Evolutionary conservation across 92 coral and sea anemone species (phyloP), one percentile per base, ranked within the genome.

Genomic region (Meandrina meandrites): DNA sequence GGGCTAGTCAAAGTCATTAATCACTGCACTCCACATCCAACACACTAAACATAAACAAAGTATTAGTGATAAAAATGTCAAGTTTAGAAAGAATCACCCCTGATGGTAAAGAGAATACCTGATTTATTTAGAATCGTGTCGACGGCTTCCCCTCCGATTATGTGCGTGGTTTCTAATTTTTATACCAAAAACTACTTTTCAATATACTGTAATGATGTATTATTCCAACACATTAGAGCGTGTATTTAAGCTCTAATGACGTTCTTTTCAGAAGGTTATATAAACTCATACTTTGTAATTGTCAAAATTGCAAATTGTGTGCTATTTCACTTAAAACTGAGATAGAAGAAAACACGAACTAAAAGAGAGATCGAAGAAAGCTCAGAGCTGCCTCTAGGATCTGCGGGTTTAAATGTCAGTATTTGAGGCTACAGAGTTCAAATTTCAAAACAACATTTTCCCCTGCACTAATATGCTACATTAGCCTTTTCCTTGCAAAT

Each of bases 121-220:
- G n/a, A 9, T 18, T 22, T n/a, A 5, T 42, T 28, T 30, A 45
- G 24, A 40, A 37, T 66, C 56, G 34, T 13, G 50, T 22, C 36
- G 11, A n/a, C 18, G 24, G 68, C 30, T 53, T 79, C 21, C 21
- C 72, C 58, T 22, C 15, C 50, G 18, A 36, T 14, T n/a, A 34
- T 73, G 50, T 18, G n/a, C 30, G 50, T 37, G 78, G 71, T 66
- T 48, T 48, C 53, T 13, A 48, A 7, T 48, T 66, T 10, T 66
- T 10, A 18, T 8, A 37, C 22, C 28, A 36, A 40, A 35, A 73
- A 73, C 24, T 71, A 19, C 78, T 19, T 34, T 34, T 36, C 51
- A 73, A 73, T 73, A 37, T 14, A 18, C 56, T 18, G 37, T 67
- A 47, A 81, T 68, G 76, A 81, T 18, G n/a, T n/a, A 40, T 81